A percentile compares a stretch with the other conserved stretches of the same genome.
Conservation (phyloP, 2,797 vertebrate genomes). For the Kryptolebias ocellatus region DNA sequence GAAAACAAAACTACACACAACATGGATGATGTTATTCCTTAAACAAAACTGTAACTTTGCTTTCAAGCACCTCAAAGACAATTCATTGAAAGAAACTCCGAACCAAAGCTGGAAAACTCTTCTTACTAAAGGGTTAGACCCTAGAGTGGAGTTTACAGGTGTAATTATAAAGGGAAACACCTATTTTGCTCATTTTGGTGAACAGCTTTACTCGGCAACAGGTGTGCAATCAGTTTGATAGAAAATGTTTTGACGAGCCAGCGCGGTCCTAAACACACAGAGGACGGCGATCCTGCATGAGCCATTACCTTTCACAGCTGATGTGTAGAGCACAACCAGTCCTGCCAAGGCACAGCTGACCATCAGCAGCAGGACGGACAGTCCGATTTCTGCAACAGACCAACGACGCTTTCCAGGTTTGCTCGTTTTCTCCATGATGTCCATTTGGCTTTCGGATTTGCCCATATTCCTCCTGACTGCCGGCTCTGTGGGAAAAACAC, state of each 20-base stretch:
- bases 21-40: background rate
- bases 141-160: background rate
- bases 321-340: conserved; percentile 90
- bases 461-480: conserved; percentile 86
- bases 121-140: background rate
- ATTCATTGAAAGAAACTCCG: background rate
- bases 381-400: conserved; percentile 83
- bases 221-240: background rate
- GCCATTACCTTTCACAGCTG: conserved; percentile 85
- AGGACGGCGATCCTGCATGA: conserved; percentile 27
- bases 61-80: background rate
- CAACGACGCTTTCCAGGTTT: conserved; percentile 83
- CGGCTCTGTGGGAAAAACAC: conserved; percentile 63
- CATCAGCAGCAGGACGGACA: conserved; percentile 88
- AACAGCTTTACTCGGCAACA: background rate
- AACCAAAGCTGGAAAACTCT: background rate
- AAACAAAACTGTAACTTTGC: too few relatives aligned
- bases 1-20: conserved; percentile 3
- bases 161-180: background rate
- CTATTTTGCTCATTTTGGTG: background rate
- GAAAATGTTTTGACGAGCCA: conserved; percentile 13
- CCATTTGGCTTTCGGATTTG: conserved; percentile 93
- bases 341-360: conserved; percentile 87
- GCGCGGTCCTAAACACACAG: conserved; percentile 10
- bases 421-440: conserved; percentile 91